These are phyloP conservation scores for Sepioteuthis lessoniana DNA, from an alignment of 2,888 invertebrate species.

Conservation along the genomic window DNA sequence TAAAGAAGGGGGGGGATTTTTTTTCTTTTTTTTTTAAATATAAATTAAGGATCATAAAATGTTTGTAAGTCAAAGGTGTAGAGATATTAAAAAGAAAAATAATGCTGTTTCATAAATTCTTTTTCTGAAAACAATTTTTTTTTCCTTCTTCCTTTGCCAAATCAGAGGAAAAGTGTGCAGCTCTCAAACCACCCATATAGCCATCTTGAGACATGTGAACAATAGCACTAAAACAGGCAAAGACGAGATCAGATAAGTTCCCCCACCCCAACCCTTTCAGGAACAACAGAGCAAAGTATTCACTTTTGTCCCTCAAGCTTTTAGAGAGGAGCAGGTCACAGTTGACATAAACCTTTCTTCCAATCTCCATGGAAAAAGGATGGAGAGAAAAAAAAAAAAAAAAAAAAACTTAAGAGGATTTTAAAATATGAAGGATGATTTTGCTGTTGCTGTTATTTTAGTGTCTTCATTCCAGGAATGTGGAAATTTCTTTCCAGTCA, in stretches of 20 bases:
- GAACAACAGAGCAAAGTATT: constrained; percentile 18
- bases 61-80: background rate
- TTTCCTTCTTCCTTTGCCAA: background rate
- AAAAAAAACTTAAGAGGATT: too few species aligned
- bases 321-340: background rate
- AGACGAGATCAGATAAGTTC: background rate
- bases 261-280: background rate
- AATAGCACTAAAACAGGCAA: background rate
- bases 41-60: constrained; percentile 12
- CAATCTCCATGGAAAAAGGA: background rate
- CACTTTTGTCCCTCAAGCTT: background rate
- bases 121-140: background rate
- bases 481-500: background rate
- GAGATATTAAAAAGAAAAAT: background rate
- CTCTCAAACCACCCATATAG: background rate
- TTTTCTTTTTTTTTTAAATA: background rate
- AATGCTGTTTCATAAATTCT: background rate
- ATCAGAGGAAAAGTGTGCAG: background rate
- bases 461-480: constrained; percentile 33
- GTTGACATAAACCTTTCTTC: background rate
- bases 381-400: too few species aligned
- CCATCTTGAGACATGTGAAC: background rate
- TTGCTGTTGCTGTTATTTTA: background rate
- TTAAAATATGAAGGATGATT: constrained; percentile 15
- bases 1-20: background rate